Conservation (phyloP, 2,113 vertebrate genomes). For the Galbula dea region DNA sequence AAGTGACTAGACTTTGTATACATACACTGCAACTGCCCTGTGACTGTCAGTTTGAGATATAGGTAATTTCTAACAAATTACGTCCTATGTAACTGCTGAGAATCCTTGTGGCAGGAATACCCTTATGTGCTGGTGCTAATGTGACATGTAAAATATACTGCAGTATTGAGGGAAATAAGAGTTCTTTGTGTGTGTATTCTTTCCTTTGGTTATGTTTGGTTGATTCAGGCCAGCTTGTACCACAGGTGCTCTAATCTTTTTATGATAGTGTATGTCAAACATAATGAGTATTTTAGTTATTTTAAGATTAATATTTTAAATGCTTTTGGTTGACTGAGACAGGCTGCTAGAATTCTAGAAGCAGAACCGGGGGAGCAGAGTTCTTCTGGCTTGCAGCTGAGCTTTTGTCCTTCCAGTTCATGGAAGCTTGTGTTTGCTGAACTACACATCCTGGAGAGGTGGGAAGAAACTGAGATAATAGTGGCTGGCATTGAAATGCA, state of each 20-base stretch:
- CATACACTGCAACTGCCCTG: background rate
- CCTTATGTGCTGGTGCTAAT: background rate
- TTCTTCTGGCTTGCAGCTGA: background rate
- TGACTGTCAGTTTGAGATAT: background rate
- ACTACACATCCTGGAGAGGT: background rate
- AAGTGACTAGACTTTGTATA: background rate
- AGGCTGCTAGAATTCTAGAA: background rate
- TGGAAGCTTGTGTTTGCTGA: background rate
- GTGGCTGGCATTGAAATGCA: background rate
- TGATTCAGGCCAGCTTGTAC: background rate
- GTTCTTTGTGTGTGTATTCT: background rate
- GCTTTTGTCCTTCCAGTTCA: background rate
- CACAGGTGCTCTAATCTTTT: background rate
- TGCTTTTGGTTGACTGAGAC: background rate
- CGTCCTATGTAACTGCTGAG: background rate
- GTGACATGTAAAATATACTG: background rate
- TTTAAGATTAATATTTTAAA: background rate
- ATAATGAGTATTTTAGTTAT: background rate
- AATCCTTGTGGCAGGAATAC: background rate
- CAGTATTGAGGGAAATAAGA: background rate
- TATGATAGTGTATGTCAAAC: rapidly evolving
- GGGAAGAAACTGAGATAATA: background rate
- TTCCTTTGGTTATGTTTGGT: background rate
- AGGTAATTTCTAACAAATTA: background rate
- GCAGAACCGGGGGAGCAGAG: background rate